Base-by-base conservation (phyloP, 1,140 invertebrate species). In the Macrobrachium nipponense region DNA sequence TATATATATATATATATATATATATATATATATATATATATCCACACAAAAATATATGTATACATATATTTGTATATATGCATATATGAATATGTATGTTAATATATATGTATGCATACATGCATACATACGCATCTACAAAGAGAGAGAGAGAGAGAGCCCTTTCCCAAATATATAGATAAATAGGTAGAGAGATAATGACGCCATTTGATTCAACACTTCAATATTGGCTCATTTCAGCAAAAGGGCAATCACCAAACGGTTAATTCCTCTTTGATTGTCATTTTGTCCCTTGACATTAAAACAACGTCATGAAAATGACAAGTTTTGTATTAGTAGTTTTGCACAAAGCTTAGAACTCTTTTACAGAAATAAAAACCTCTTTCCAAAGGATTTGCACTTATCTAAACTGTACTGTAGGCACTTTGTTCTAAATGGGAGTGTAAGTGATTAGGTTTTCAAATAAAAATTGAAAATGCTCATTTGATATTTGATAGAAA, bases 11-110 rank as follows among this genome's bases (percentile, higher is more conserved):
- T 68, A 12, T 68, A 27, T n/a, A 27, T n/a, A 17, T 15, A 17
- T 68, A 12, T 68, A 27, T 59, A n/a, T 59, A 59, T 12, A 60
- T 23, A 78, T 20, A 78, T n/a, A 78, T 58, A 78, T 27, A 78
- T 58, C 5, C 51, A 78, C 20, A 78, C n/a, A 78, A 7, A 51
- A 20, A 20, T 15, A 78, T 18, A 51, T 15, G 62, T 60, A 61
- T 10, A 78, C 14, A 78, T 17, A 78, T 27, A 78, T 10, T 62
- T 36, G 27, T 17, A 78, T 60, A 62, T 17, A 62, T 36, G 62
- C 12, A 62, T 60, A 78, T 8, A 78, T 18, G 23, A 2, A 78
- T n/a, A 78, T n/a, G n/a, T n/a, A n/a, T n/a, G n/a, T n/a, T n/a
- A n/a, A n/a, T 4, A 78, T 27, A 78, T 15, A 78, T 59, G 5